Evolutionary conservation across 1,140 invertebrate species (phyloP), one percentile per base, ranked within the genome.

Genomic region (Drosophila pachea): DNA sequence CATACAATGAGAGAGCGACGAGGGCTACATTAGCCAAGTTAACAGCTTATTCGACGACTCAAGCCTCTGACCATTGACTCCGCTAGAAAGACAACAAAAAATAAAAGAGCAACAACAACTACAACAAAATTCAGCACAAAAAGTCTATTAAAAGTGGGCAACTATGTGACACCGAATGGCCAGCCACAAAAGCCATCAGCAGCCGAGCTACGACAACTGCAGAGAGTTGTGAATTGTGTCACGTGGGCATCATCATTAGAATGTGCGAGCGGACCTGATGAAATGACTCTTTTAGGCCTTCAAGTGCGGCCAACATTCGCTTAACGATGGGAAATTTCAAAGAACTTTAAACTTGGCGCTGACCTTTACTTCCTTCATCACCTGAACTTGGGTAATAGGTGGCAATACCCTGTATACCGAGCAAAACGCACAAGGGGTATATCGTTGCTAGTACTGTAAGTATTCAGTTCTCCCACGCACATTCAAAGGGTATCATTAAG

Each of bases 11-110:
- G 40, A 53, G 31, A 22, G 55, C 35, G 49, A 40, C 16, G 35
- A 45, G 22, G 66, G 31, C 32, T 40, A 66, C 72, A 69, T 68
- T 54, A 73, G 59, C 63, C 76, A 73, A 70, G 63, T 55, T 78
- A 76, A 78, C 78, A 84, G 75, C 75, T 84, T 62, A 78, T 73
- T 82, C 52, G 63, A 50, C 47, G 63, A 74, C 71, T 36, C 43
- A 58, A 71, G 68, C 81, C 64, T 58, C 47, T 78, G 64, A 78
- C 74, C 59, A 63, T 43, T 77, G 78, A 65, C 62, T n/a, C 40
- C 12, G 40, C 12, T 14, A 43, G 14, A 38, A 40, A 40, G 4
- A 40, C 1, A 40, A 40, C 12, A 40, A 40, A 43, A 16, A 14
- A 42, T 12, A 42, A 12, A 12, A 42, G 12, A 12, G 12, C n/a